phyloP scores from a whole-genome alignment of 92 coral and sea anemone species.

The Actinostola sp. region DNA sequence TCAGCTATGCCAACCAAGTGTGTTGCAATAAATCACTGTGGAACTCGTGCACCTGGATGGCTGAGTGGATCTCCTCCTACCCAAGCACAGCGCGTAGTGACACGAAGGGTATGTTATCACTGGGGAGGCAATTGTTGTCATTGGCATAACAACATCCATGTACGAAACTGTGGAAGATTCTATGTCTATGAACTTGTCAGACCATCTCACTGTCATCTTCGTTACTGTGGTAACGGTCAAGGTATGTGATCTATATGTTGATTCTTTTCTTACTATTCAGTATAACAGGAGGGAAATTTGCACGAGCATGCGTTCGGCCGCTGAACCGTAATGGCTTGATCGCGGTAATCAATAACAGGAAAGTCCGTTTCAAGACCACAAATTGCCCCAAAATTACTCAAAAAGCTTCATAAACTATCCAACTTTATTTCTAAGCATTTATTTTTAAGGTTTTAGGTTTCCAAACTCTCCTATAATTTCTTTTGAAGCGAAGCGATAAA shows the following conservation, averaged over 20 bases:
- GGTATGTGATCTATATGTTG: not conserved
- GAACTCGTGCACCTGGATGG: slow-evolving; percentile 64
- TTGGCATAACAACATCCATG: slow-evolving; percentile 27
- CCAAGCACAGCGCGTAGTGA: slow-evolving; percentile 27
- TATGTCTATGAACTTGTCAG: slow-evolving; percentile 42
- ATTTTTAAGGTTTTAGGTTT: no score
- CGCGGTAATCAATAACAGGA: no score
- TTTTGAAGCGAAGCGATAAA: no score
- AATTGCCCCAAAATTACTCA: no score
- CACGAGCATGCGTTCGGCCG: no score
- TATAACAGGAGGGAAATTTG: not conserved
- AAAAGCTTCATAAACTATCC: no score
- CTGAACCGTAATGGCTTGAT: no score
- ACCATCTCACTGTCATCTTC: slow-evolving; percentile 42
- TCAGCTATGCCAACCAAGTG: slow-evolving; percentile 47
- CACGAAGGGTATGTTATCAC: slow-evolving; percentile 47
- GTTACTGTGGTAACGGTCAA: slow-evolving; percentile 50
- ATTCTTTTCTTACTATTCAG: not conserved
- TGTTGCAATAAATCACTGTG: slow-evolving; percentile 46
- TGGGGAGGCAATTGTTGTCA: slow-evolving; percentile 34
- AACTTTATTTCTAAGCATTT: no score
- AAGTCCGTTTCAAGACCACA: no score
- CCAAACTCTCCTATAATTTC: no score
- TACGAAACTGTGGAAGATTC: slow-evolving; percentile 45
- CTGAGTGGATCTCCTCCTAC: slow-evolving; percentile 37